Percentiles rank a stretch among this genome's conserved stretches.
phyloP scores from a whole-genome alignment of 2,888 invertebrate genomes.

The Drosophila borealis region DNA sequence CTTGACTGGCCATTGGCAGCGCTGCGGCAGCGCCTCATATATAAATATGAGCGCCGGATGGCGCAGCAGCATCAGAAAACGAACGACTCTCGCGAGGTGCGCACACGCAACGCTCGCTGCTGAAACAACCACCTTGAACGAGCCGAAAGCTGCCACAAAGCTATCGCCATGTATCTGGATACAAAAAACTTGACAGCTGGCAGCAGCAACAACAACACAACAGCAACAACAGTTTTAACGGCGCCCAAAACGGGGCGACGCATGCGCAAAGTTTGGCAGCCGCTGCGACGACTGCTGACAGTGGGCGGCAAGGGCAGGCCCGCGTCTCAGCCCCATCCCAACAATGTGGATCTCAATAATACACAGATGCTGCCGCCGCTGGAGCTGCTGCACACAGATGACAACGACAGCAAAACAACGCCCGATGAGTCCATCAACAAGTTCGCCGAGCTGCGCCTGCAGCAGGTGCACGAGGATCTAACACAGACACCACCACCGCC shows the following conservation, averaged over 20 bases:
- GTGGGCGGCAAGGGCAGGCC: constrained; percentile 69
- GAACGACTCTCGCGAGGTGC: constrained; percentile 80
- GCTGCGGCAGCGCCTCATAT: constrained; percentile 74
- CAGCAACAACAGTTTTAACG: constrained; percentile 33
- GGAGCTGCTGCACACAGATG: constrained; percentile 15
- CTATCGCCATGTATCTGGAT: constrained; percentile 80
- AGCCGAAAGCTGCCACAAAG: constrained; percentile 28
- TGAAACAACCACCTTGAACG: constrained; percentile 38
- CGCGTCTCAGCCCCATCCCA: constrained; percentile 60
- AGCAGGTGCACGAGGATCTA: constrained; percentile 42
- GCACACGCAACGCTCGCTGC: constrained; percentile 75
- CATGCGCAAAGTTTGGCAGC: constrained; percentile 81
- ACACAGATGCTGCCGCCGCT: constrained; percentile 52
- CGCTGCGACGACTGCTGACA: constrained; percentile 77
- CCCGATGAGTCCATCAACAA: constrained; percentile 59
- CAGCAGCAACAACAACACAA: constrained; percentile 35
- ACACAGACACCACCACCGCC: constrained; percentile 54
- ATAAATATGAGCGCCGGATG: constrained; percentile 83
- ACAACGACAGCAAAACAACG: constrained; percentile 55
- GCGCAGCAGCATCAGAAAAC: constrained; percentile 84
- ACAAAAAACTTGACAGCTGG: constrained; percentile 80
- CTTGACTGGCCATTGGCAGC: constrained; percentile 76
- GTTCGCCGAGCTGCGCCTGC: constrained; percentile 42
- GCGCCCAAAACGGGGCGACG: constrained; percentile 57
- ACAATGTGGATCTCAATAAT: constrained; percentile 73